Evolutionary conservation across 2,797 vertebrate species (phyloP).

Genomic region (Tapera naevia): DNA sequence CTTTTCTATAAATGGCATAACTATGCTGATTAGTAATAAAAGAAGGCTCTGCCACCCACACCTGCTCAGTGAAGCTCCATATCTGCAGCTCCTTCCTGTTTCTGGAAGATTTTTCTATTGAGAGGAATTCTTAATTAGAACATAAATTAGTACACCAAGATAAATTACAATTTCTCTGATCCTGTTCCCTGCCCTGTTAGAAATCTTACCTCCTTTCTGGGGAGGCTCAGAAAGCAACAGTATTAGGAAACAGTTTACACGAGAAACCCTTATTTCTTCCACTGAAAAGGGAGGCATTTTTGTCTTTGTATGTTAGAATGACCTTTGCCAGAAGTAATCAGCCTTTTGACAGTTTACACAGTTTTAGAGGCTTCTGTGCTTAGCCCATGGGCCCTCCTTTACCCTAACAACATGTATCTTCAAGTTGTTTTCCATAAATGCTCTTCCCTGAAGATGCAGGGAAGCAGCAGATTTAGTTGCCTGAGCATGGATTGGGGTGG

Average conservation of each 20-base stretch:
- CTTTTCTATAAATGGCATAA: constrained; percentile 65
- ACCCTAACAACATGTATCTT: not conserved
- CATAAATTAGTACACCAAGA: not conserved
- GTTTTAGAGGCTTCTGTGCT: not conserved
- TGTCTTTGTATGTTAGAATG: not conserved
- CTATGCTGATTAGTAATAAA: constrained; percentile 67
- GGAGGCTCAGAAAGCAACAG: not conserved
- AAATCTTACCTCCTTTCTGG: not conserved
- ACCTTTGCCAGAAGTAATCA: not conserved
- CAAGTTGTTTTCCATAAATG: not conserved
- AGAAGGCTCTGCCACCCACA: constrained; percentile 60
- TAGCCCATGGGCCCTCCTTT: not conserved
- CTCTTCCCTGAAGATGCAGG: not conserved
- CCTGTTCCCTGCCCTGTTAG: not conserved
- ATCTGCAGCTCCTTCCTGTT: constrained; percentile 35
- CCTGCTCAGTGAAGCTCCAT: constrained; percentile 31
- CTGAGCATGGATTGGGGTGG: not conserved
- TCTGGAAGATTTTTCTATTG: not conserved
- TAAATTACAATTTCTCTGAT: not conserved
- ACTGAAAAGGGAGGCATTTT: not conserved
- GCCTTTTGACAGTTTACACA: not conserved
- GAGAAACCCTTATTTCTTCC: not conserved
- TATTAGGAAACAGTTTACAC: not conserved
- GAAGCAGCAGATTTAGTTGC: not conserved
- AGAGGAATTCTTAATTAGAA: constrained; percentile 8